Evolutionary conservation across 2,797 vertebrate genomes (phyloP).

Genomic region (Enteromius afrohamiltoni): DNA sequence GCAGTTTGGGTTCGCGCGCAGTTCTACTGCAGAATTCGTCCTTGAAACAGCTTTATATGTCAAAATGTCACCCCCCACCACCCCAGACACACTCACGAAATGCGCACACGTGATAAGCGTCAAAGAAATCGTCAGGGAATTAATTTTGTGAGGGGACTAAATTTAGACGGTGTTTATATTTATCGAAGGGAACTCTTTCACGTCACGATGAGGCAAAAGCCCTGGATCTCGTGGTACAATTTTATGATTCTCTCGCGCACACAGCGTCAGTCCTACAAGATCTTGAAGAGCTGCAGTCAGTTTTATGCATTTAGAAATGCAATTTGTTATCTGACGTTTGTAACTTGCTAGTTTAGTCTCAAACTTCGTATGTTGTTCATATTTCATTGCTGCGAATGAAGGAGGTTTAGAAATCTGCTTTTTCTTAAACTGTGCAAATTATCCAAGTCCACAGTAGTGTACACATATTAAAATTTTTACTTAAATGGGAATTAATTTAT

Average conservation of each 20-base stretch:
- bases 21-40: constrained; percentile 43
- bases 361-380: background rate
- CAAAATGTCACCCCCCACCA: constrained; percentile 44
- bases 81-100: constrained; percentile 17
- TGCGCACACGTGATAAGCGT: constrained; percentile 43
- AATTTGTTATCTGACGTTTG: background rate
- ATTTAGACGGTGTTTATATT: constrained; percentile 49
- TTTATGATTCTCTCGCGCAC: background rate
- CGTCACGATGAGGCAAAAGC: constrained; percentile 45
- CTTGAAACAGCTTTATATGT: constrained; percentile 54
- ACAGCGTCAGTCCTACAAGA: background rate
- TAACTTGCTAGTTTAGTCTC: background rate
- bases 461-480: background rate
- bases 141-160: constrained; percentile 25
- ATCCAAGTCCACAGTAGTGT: background rate
- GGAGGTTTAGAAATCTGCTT: background rate
- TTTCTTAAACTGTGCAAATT: background rate
- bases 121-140: constrained; percentile 25
- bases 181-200: constrained; percentile 46
- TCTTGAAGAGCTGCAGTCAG: background rate
- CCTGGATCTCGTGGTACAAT: constrained; percentile 24
- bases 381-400: background rate
- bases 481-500: background rate
- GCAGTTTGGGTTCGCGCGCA: constrained; percentile 42
- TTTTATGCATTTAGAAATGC: constrained; percentile 2